Conservation (phyloP, 2,797 vertebrate genomes). For the Lithobates sylvaticus region DNA sequence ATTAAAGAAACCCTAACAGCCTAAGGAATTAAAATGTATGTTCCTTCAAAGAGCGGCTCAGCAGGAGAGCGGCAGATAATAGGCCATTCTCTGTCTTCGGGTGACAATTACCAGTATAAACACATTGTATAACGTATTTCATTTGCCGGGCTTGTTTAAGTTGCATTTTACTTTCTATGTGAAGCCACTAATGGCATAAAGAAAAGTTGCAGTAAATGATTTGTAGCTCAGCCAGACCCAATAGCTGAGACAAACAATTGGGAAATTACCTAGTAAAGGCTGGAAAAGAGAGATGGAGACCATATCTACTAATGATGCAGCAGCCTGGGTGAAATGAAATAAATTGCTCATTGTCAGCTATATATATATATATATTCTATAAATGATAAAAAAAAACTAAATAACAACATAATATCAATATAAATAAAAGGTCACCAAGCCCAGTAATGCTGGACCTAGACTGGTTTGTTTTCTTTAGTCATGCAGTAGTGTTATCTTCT, state of each 20-base stretch:
- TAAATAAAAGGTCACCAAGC: too few species aligned
- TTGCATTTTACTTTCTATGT: neutral
- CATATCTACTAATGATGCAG: neutral
- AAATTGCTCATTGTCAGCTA: slow-evolving; percentile 5
- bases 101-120: slow-evolving; percentile 17
- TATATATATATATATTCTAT: neutral
- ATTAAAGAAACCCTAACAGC: neutral
- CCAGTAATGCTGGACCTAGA: too few species aligned
- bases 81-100: neutral
- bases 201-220: slow-evolving; percentile 1
- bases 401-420: too few species aligned
- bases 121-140: slow-evolving; percentile 19
- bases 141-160: neutral
- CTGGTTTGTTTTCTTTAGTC: too few species aligned
- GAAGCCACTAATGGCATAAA: neutral
- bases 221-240: neutral
- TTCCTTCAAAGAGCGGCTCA: neutral
- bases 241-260: neutral
- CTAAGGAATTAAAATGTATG: neutral
- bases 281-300: neutral
- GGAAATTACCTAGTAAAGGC: slow-evolving; percentile 8
- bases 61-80: neutral
- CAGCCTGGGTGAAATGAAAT: neutral
- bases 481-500: too few species aligned
- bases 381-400: too few species aligned